Base-by-base conservation (phyloP, 2,888 invertebrate genomes). In the Cartodere bifasciata region DNA sequence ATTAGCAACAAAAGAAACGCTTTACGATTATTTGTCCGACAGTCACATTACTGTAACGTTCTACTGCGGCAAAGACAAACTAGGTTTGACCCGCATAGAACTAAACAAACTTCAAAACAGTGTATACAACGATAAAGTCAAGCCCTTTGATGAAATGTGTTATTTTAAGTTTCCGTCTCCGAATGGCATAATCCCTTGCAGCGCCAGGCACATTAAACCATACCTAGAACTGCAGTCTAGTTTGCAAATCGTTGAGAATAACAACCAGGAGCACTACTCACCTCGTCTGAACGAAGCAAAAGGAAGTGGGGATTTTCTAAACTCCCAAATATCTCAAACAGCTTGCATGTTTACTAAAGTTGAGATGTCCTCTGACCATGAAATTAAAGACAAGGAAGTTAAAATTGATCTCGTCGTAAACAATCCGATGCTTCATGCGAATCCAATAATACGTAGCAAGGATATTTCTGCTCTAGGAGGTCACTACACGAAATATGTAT, bases 51-150 rank as follows among this genome's bases (percentile, higher is more conserved):
- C 36, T 1, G 46, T 59, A 3, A 46, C 40, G 16, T 55, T 60
- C 30, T 50, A 42, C 33, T 47, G 49, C 23, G 54, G 52, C 4
- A 35, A 37, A 4, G 52, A 52, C 21, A 43, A 47, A 25, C 38
- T 59, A 10, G 60, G 58, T 3, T 38, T 38, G 1, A 48, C 56
- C 0, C 41, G 44, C n/a, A 41, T 58, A 1, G 40, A 47, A 16
- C 33, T 54, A 9, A 16, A 23, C n/a, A 35, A 35, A 15, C 11
- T 35, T n/a, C 23, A 23, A 25, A 9, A 28, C 3, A 16, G 28
- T 13, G 31, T 25, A 10, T 27, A 33, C 13, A 27, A 9, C 3
- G 30, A 29, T 11, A 28, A 30, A 21, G 16, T 27, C 14, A 20
- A 34, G 12, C 32, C 21, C n/a, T 34, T 33, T 3, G 44, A 44